These are phyloP conservation scores for Eulemur rufifrons DNA, from an alignment of 2,113 vertebrate genomes.

Conservation along the genomic window DNA sequence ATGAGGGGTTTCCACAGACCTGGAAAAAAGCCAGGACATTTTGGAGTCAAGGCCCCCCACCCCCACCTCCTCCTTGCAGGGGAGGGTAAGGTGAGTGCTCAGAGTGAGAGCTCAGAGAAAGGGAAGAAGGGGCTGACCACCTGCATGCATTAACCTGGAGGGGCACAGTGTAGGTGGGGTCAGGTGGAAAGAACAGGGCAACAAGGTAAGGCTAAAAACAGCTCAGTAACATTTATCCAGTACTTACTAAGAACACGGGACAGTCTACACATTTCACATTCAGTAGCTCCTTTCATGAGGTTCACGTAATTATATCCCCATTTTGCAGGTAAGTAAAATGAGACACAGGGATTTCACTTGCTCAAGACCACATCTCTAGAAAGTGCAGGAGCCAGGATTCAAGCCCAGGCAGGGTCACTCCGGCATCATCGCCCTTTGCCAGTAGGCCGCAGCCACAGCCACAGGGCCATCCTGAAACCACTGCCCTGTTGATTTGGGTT, in stretches of 20 bases:
- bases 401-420: neutral
- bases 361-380: neutral
- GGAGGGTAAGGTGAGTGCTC: slow-evolving; percentile 24
- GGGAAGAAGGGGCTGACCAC: neutral
- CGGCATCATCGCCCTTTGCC: neutral
- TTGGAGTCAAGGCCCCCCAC: slow-evolving; percentile 52
- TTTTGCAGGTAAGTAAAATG: neutral
- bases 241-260: neutral
- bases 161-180: neutral
- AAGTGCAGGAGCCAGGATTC: neutral
- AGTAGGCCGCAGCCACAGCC: too few species aligned
- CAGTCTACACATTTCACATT: neutral
- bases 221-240: neutral
- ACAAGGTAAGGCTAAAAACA: neutral
- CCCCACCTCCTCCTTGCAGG: neutral
- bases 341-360: neutral
- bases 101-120: neutral
- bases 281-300: neutral
- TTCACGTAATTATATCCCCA: neutral
- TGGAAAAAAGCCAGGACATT: slow-evolving; percentile 74
- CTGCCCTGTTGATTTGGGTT: neutral
- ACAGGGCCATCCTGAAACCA: neutral
- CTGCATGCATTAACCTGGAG: neutral
- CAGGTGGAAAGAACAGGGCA: neutral
- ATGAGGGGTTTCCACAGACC: slow-evolving; percentile 26